Percentiles rank a stretch among this genome's conserved stretches.
Evolutionary conservation across 1,140 invertebrate genomes (phyloP).

Genomic region (Drosophila sulfurigaster): DNA sequence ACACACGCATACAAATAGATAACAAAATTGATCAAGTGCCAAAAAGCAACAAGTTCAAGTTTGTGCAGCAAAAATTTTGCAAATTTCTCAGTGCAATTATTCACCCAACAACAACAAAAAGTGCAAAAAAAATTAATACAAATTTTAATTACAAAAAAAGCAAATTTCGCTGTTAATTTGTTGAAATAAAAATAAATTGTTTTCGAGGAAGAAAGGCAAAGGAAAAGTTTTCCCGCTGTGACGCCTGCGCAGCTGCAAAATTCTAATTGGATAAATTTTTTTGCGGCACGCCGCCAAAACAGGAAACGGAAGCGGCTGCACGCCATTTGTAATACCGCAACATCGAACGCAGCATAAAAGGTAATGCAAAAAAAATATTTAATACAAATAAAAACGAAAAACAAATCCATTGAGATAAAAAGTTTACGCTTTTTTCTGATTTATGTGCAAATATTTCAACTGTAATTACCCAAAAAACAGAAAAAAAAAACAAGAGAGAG

Average conservation of each 20-base stretch:
- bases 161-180: neutral
- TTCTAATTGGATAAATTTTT: conserved; percentile 71
- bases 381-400: neutral
- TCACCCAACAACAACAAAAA: neutral
- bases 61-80: conserved; percentile 10
- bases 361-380: conserved; percentile 14
- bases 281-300: conserved; percentile 31
- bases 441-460: conserved; percentile 41
- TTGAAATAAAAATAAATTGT: neutral
- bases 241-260: conserved; percentile 74
- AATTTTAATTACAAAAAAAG: neutral
- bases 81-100: neutral
- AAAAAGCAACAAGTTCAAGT: conserved; percentile 24
- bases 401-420: neutral
- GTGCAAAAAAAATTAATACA: conserved; percentile 21
- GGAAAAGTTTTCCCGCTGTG: conserved; percentile 38
- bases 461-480: conserved; percentile 38
- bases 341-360: conserved; percentile 1
- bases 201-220: neutral
- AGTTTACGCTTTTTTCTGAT: neutral
- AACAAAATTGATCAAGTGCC: conserved; percentile 42
- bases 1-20: conserved; percentile 4
- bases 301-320: conserved; percentile 65
- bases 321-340: conserved; percentile 54
- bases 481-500: neutral